phyloP scores from a whole-genome alignment of 35 echinoderm and acorn worm species.

The Diadema setosum region DNA sequence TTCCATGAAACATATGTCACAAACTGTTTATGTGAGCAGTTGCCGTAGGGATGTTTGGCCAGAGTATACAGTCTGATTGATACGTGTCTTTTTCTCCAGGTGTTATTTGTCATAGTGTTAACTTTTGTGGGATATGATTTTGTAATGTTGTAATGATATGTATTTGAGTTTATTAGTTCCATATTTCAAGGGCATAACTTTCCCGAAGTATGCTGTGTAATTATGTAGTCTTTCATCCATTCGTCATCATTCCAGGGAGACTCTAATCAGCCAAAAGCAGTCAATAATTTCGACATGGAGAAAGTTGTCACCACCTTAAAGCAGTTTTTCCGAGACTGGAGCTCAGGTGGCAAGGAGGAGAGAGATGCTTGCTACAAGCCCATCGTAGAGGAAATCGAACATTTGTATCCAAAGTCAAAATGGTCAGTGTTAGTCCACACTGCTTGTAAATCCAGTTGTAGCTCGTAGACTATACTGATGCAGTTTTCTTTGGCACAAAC shows the following conservation, averaged over 20 bases:
- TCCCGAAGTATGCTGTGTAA: not conserved
- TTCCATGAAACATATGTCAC: no score
- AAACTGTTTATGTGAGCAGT: no score
- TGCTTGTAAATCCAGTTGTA: no score
- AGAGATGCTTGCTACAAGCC: constrained; percentile 83
- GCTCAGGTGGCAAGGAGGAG: constrained; percentile 58
- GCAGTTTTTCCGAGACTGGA: constrained; percentile 97
- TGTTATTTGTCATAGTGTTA: no score
- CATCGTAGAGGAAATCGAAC: constrained; percentile 80
- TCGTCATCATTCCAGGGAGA: not conserved
- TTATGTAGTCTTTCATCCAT: not conserved
- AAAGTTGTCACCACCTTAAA: constrained; percentile 92
- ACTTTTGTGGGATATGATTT: not conserved
- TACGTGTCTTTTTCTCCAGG: no score
- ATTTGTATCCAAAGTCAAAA: constrained; percentile 21
- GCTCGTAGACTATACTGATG: no score
- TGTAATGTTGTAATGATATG: not conserved
- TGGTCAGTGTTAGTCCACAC: no score
- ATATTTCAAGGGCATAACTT: not conserved
- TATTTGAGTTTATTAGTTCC: not conserved
- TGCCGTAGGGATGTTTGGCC: no score
- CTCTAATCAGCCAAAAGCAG: not conserved
- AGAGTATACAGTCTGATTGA: no score
- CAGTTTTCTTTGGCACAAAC: no score
- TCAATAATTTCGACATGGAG: constrained; percentile 79